Conservation (phyloP, 2,113 vertebrate genomes). For the Xyliphius kryptos region DNA sequence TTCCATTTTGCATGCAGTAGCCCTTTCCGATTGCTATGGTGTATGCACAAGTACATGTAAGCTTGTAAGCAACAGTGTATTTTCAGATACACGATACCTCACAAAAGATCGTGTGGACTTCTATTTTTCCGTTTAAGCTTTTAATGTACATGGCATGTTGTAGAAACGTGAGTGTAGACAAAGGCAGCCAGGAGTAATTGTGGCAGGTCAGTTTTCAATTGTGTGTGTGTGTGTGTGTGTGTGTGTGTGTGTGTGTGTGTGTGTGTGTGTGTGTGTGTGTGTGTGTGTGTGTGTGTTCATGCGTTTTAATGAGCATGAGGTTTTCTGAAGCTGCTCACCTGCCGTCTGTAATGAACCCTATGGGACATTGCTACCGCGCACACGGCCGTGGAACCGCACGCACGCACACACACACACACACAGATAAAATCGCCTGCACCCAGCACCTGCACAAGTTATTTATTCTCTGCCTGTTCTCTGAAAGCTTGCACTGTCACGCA, state of each 20-base stretch:
- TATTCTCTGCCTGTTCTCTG: slow-evolving; percentile 9
- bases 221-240: slow-evolving; percentile 14
- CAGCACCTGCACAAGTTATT: slow-evolving; percentile 27
- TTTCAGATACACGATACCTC: slow-evolving; percentile 42
- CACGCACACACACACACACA: slow-evolving; percentile 11
- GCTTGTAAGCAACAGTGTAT: slow-evolving; percentile 47
- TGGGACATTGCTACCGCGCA: slow-evolving; percentile 18
- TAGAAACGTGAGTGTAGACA: slow-evolving; percentile 15
- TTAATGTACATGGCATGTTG: slow-evolving; percentile 29
- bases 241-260: too few species aligned
- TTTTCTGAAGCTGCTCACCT: slow-evolving; percentile 38
- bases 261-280: too few species aligned
- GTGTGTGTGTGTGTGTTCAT: not conserved
- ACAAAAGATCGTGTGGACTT: slow-evolving; percentile 33
- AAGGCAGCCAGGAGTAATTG: slow-evolving; percentile 35
- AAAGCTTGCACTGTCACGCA: slow-evolving; percentile 27
- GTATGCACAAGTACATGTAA: slow-evolving; percentile 38
- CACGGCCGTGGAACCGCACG: slow-evolving; percentile 5
- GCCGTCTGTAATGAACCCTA: slow-evolving; percentile 44
- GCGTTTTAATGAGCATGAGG: slow-evolving; percentile 36
- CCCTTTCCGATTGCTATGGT: slow-evolving; percentile 23
- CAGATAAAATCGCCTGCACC: slow-evolving; percentile 41
- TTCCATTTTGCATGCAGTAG: slow-evolving; percentile 18
- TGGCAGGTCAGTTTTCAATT: slow-evolving; percentile 31
- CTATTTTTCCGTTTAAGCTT: slow-evolving; percentile 26